Base-by-base conservation (phyloP, 2,888 invertebrate species). In the Mesorhabditis belari region DNA sequence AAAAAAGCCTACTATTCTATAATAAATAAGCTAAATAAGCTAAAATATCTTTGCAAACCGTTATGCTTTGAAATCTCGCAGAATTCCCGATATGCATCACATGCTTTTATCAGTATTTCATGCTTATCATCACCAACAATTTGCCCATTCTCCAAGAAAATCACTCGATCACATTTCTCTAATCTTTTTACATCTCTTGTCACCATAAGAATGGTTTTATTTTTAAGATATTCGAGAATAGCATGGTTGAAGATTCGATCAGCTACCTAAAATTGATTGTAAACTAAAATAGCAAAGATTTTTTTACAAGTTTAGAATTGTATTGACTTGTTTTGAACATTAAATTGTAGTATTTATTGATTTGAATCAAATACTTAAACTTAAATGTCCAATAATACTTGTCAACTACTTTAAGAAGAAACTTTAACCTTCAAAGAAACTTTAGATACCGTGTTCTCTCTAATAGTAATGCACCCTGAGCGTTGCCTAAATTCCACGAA, bases 121-220 rank as follows among this genome's bases (percentile, higher is more conserved):
- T 87, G 87, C 26, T 83, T 82, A 9, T 87, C 87, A 61, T 83
- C 81, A 67, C 86, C 86, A 3, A 82, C 80, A 25, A 87, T 84
- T 61, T 80, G 77, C 0, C 87, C 87, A 53, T 85, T 84, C 58
- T 84, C 84, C 82, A 87, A 82, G 64, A 86, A 83, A 35, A 86
- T 80, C 29, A 87, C 84, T 62, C 85, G 82, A 80, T 87, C 85
- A 78, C 87, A 87, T 56, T 84, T 82, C 61, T 82, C 82, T 60
- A 87, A 76, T 80, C 85, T 85, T 85, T 82, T 74, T 35, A 81
- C 70, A 61, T 82, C 77, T 66, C 81, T 80, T 1, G 83, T 82
- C 3, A 83, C 82, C 59, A 84, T 72, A 4, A 84, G 60, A 27
- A 83, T 77, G 0, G 83, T 82, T 66, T 83, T 83, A 19, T 77